phyloP scores from a whole-genome alignment of 2,888 invertebrate species.

The Galerucella nymphaeae region DNA sequence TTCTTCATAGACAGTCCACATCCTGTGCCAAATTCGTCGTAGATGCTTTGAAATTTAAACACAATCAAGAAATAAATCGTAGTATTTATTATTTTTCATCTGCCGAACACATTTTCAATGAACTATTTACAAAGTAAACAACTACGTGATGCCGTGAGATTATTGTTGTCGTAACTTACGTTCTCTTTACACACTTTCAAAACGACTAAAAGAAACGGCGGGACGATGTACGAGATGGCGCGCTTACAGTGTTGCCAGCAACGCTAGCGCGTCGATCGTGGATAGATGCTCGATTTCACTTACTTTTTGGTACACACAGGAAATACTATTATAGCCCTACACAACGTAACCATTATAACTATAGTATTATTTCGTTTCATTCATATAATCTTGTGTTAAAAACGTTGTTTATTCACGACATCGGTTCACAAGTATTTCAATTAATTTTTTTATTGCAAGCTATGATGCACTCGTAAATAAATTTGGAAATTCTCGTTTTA shows the following conservation, averaged over 20 bases:
- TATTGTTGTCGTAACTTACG: constrained; percentile 41
- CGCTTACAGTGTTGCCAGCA: constrained; percentile 50
- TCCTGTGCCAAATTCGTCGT: neutral
- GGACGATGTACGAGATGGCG: constrained; percentile 50
- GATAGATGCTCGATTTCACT: constrained; percentile 3
- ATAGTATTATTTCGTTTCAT: constrained; percentile 17
- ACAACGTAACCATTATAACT: constrained; percentile 22
- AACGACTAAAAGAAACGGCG: constrained; percentile 55
- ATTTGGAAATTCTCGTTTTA: neutral
- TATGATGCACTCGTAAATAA: neutral
- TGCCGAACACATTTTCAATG: constrained; percentile 36
- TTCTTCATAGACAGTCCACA: neutral
- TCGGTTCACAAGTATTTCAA: neutral
- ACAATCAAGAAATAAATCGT: too few relatives aligned
- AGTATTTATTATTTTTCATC: constrained; percentile 58
- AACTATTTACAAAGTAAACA: constrained; percentile 42
- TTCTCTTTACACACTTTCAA: constrained; percentile 46
- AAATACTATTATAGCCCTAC: constrained; percentile 25
- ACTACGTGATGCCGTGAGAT: constrained; percentile 42
- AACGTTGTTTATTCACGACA: neutral
- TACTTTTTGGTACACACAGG: constrained; percentile 22
- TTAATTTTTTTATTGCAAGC: neutral
- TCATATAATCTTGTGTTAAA: constrained; percentile 17
- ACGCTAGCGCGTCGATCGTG: constrained; percentile 30
- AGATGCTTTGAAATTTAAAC: neutral